Conservation (phyloP, 2,797 vertebrate genomes). For the Microchirus variegatus region DNA sequence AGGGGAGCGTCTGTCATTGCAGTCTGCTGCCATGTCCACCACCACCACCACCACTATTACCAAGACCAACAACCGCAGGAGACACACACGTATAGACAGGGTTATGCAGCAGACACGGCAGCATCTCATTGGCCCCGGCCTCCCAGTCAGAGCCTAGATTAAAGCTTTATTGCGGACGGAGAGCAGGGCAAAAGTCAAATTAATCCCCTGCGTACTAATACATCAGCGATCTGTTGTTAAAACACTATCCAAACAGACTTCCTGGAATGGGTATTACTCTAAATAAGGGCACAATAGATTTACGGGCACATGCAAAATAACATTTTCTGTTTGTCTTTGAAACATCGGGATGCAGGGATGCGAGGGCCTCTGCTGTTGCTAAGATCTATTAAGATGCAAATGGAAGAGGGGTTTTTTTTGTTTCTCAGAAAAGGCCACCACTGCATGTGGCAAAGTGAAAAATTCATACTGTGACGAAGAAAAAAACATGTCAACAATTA, state of each 20-base stretch:
- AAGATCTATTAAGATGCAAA: slow-evolving; percentile 63
- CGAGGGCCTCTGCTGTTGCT: slow-evolving; percentile 55
- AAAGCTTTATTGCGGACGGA: slow-evolving; percentile 70
- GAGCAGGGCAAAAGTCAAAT: slow-evolving; percentile 66
- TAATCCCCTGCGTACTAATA: slow-evolving; percentile 64
- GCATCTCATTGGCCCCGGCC: slow-evolving; percentile 57
- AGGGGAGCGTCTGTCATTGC: slow-evolving; percentile 89
- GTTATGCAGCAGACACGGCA: slow-evolving; percentile 11
- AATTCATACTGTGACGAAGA: slow-evolving; percentile 46
- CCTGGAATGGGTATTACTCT: slow-evolving; percentile 47
- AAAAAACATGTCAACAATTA: slow-evolving; percentile 30
- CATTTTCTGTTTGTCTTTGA: slow-evolving; percentile 27
- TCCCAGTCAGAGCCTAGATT: slow-evolving; percentile 62
- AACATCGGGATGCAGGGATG: slow-evolving; percentile 19
- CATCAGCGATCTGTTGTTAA: slow-evolving; percentile 62
- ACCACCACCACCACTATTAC: slow-evolving; percentile 45
- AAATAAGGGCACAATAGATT: slow-evolving; percentile 29
- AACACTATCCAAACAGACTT: slow-evolving; percentile 50
- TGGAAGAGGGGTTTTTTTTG: slow-evolving; percentile 42
- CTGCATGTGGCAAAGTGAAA: slow-evolving; percentile 24
- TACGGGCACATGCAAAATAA: slow-evolving; percentile 18
- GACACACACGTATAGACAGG: slow-evolving; percentile 57
- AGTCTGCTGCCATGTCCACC: slow-evolving; percentile 85
- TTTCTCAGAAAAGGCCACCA: slow-evolving; percentile 27
- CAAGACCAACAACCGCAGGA: slow-evolving; percentile 41